Evolutionary conservation across 2,797 vertebrate genomes (phyloP), one percentile per base, ranked within the genome.

Genomic region (Danio jaintianensis): DNA sequence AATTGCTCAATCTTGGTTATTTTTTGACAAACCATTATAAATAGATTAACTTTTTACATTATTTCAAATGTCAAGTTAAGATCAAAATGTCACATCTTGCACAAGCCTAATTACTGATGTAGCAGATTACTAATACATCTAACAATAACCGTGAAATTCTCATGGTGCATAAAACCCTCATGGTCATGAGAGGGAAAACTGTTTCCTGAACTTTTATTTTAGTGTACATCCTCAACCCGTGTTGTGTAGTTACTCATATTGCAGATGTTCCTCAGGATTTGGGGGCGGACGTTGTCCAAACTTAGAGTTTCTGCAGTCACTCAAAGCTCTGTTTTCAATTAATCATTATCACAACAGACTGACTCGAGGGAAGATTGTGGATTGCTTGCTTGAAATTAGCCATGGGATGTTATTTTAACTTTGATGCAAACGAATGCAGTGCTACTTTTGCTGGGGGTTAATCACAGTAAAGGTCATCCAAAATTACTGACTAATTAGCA

Each of bases 351-450:
- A 55, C 0, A 4, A 50, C 5, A 29, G 69, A 42, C 55, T 29
- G 15, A n/a, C 10, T 16, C 22, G 9, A 29, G 1, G 18, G 6
- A 38, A 56, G 55, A 4, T 59, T 69, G 22, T 15, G 16, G 3
- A 47, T 59, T 69, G 75, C 20, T 77, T 1, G 22, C 11, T 38
- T 58, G 4, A 77, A 68, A 68, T 56, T 36, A 43, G 20, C 40
- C 40, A 5, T 47, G 20, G 12, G 4, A 16, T 4, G 7, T 56
- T 40, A 29, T 70, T 72, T 45, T 36, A 6, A 38, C 5, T 56
- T 45, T 6, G 5, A 11, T n/a, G 18, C 59, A 42, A 40, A 50
- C 4, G 11, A 55, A 18, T 58, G 13, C 16, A 12, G 6, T 55
- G 15, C 7, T 40, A 38, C 2, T 10, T 61, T 50, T 75, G 0